Evolutionary conservation across 1,140 invertebrate species (phyloP).

Genomic region (Yoshiicerus persimilis): DNA sequence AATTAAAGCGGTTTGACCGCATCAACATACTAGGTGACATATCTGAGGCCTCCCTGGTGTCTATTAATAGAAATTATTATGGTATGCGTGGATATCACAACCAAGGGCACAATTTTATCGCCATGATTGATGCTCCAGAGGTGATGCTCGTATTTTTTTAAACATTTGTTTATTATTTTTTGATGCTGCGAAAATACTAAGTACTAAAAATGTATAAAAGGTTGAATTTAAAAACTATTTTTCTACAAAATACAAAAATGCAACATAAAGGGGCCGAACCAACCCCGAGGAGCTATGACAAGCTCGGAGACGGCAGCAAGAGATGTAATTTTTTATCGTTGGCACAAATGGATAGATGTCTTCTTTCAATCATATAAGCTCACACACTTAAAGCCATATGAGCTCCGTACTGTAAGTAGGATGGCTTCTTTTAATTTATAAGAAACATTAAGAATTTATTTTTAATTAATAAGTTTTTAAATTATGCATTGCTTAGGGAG

Average conservation of each 20-base stretch:
- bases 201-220: too few species aligned
- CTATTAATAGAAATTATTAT: not conserved
- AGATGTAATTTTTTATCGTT: constrained; percentile 57
- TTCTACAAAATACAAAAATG: too few species aligned
- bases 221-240: too few species aligned
- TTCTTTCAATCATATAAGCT: constrained; percentile 56
- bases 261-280: not conserved
- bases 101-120: not conserved
- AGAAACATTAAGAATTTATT: too few species aligned
- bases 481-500: not conserved
- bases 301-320: constrained; percentile 60
- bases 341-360: constrained; percentile 55
- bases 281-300: not conserved
- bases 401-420: not conserved
- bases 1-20: not conserved
- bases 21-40: not conserved
- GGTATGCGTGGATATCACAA: not conserved
- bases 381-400: constrained; percentile 31
- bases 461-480: not conserved
- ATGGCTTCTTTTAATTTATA: too few species aligned
- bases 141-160: too few species aligned
- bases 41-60: not conserved
- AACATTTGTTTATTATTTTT: too few species aligned
- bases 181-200: too few species aligned
- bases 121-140: not conserved